Base-by-base conservation (phyloP, 2,888 invertebrate species). In the Drosophila eohydei region DNA sequence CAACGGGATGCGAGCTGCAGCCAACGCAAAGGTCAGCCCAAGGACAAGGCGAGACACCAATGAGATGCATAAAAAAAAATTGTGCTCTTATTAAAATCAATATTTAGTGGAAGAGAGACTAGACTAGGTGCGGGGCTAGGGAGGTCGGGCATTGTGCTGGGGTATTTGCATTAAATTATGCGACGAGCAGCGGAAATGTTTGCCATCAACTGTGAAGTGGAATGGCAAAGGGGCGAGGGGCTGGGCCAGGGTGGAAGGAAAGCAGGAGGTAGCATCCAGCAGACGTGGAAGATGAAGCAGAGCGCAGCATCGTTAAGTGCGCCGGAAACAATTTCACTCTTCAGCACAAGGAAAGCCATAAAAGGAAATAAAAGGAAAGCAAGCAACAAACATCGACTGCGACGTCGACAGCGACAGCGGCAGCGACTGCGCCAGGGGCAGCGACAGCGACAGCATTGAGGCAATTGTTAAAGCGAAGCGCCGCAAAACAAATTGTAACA, bases 261-360 rank as follows among this genome's bases (percentile, higher is more conserved):
- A 3, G n/a, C 16, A 36, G 30, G 28, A 9, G 34, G 64, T 16
- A 54, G 38, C n/a, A 34, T 14, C 32, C 34, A 4, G 44, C 56
- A 44, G 43, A 57, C 43, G 72, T 54, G 43, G 21, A 40, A 52
- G 68, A 43, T 67, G 41, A n/a, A 62, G 80, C 38, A 55, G 65
- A 68, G 61, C 71, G 65, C 66, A 83, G 83, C 78, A 80, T 74
- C 83, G 86, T 85, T 85, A 88, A 89, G 88, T 88, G 88, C 88
- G 89, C 88, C 89, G 86, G 88, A 86, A 86, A 89, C 86, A 86
- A 86, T 86, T 86, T 86, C 74, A 80, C 88, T 89, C 89, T 89
- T 89, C 88, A 89, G 83, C 83, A 76, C 74, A 76, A 82, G 81
- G 68, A 79, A 82, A 73, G 68, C 81, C 81, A 80, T 81, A 85